Conservation (phyloP, 2,113 vertebrate genomes). For the Ochotona princeps region DNA sequence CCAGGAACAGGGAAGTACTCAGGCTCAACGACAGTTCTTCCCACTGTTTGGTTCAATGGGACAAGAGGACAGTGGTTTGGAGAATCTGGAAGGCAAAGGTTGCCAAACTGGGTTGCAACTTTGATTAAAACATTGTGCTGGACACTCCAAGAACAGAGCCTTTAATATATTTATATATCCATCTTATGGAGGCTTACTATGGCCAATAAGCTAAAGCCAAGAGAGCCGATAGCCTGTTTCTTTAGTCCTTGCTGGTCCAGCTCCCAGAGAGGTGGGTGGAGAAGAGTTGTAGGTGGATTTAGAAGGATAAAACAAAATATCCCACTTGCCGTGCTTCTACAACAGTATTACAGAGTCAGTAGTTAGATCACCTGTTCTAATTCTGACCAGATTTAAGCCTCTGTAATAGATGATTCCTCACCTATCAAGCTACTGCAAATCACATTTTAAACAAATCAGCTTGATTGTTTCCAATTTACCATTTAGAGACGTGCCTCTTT, state of each 20-base stretch:
- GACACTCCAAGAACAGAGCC: neutral
- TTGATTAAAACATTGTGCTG: neutral
- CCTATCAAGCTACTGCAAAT: neutral
- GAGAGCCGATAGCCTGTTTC: neutral
- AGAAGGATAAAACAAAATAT: neutral
- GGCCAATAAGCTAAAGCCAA: neutral
- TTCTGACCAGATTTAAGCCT: neutral
- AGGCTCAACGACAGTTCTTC: neutral
- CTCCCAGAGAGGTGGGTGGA: neutral
- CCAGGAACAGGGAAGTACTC: neutral
- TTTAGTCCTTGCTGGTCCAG: neutral
- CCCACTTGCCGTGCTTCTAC: neutral
- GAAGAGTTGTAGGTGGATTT: neutral
- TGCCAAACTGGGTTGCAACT: neutral
- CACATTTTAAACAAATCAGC: neutral
- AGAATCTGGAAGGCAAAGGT: neutral
- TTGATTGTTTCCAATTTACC: neutral
- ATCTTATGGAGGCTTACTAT: neutral
- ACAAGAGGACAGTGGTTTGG: neutral
- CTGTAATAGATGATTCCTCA: neutral
- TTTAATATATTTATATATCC: neutral
- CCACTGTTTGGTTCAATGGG: neutral
- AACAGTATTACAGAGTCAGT: neutral
- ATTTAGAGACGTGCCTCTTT: neutral
- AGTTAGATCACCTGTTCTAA: neutral